Percentiles rank a stretch among this genome's conserved stretches.
These are phyloP conservation scores for Athripsodes cinereus DNA, from an alignment of 2,888 invertebrate species.

Conservation along the genomic window DNA sequence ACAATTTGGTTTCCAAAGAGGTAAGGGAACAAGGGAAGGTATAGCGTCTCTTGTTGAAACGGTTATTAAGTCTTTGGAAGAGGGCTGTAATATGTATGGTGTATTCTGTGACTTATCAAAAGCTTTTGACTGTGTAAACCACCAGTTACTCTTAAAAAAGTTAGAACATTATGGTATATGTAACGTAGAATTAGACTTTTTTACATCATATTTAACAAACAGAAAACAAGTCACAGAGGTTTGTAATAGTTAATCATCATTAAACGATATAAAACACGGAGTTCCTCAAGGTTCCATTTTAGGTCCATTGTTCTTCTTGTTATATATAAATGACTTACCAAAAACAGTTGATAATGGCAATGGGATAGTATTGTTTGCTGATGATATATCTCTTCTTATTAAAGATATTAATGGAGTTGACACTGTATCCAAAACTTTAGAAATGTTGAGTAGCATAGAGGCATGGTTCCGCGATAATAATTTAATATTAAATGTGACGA, in stretches of 20 bases:
- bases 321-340: too few species aligned
- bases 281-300: too few species aligned
- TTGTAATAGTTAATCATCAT: not conserved
- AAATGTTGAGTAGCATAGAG: too few species aligned
- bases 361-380: too few species aligned
- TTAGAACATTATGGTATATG: not conserved
- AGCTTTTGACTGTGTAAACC: not conserved
- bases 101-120: not conserved
- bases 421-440: too few species aligned
- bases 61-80: not conserved
- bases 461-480: too few species aligned
- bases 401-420: too few species aligned
- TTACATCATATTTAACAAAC: not conserved
- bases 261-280: too few species aligned
- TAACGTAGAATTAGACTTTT: not conserved
- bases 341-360: too few species aligned
- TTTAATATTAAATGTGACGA: too few species aligned
- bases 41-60: not conserved
- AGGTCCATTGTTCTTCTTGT: too few species aligned
- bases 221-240: not conserved
- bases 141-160: not conserved
- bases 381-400: too few species aligned
- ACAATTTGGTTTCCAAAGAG: constrained; percentile 3
- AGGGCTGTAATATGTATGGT: not conserved
- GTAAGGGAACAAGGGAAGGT: not conserved